phyloP scores from a whole-genome alignment of 2,113 vertebrate species.

The Falco punctatus region DNA sequence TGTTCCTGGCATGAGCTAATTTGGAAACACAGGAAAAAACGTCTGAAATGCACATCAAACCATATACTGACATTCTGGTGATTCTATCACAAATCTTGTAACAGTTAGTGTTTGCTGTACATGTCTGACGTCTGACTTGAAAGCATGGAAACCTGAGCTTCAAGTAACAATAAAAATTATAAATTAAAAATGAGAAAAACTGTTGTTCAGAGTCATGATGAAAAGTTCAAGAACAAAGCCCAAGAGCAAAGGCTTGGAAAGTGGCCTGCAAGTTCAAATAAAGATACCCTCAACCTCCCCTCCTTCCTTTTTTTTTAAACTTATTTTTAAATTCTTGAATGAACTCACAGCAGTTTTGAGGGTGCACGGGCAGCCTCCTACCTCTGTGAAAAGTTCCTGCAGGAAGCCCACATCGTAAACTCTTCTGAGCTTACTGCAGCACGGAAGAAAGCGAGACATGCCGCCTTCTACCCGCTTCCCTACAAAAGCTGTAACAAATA shows the following conservation, averaged over 20 bases:
- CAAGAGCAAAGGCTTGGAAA: background rate
- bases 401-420: background rate
- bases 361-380: background rate
- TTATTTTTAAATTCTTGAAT: background rate
- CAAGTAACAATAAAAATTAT: background rate
- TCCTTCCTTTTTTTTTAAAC: background rate
- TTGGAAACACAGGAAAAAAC: background rate
- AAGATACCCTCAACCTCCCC: fast-evolving
- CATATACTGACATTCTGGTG: background rate
- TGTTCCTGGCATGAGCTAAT: background rate
- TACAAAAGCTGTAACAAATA: background rate
- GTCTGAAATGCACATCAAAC: background rate
- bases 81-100: background rate
- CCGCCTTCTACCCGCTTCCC: background rate
- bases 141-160: background rate
- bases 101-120: background rate
- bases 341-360: background rate
- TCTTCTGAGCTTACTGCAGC: background rate
- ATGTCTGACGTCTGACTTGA: background rate
- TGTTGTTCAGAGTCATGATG: background rate
- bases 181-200: background rate
- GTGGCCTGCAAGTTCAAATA: background rate
- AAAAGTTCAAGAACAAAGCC: background rate
- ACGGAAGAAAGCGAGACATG: background rate
- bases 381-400: background rate